A percentile compares a stretch with the other conserved stretches of the same genome.
Conservation (phyloP, 92 coral and sea anemone species). For the Blastomussa wellsi region DNA sequence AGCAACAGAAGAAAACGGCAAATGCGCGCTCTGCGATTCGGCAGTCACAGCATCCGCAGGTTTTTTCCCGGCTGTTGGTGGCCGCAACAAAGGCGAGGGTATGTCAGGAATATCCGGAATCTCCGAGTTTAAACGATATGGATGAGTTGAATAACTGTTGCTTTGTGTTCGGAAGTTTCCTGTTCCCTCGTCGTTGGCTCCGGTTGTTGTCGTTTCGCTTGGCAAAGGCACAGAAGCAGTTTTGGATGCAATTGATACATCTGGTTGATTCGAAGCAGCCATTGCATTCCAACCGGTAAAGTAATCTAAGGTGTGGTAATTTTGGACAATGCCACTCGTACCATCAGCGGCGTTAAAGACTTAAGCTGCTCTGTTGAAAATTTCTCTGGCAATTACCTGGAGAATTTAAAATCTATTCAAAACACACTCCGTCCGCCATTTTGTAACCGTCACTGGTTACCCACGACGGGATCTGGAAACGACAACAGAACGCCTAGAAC, state of each 20-base stretch:
- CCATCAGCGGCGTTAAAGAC: background rate
- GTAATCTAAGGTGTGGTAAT: background rate
- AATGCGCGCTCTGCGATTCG: background rate
- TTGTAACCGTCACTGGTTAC: constrained; percentile 33
- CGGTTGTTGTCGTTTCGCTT: background rate
- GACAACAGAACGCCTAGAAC: constrained; percentile 6
- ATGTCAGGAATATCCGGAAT: constrained; percentile 39
- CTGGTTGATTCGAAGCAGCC: constrained; percentile 23
- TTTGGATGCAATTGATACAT: background rate
- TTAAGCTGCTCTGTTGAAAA: background rate
- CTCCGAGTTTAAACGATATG: background rate
- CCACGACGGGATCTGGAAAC: constrained; percentile 19
- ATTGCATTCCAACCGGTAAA: background rate
- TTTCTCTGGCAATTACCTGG: background rate
- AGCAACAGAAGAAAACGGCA: constrained; percentile 15
- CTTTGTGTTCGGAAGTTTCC: background rate
- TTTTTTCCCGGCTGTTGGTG: constrained; percentile 6
- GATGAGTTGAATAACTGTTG: background rate
- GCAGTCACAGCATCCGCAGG: background rate
- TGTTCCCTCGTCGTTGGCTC: background rate
- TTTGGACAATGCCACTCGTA: background rate
- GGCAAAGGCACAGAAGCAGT: background rate
- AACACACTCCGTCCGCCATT: constrained; percentile 34
- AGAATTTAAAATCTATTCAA: background rate
- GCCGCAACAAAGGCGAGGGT: constrained; percentile 42